phyloP scores from a whole-genome alignment of 2,888 invertebrate genomes.

The Drosophila borealis region DNA sequence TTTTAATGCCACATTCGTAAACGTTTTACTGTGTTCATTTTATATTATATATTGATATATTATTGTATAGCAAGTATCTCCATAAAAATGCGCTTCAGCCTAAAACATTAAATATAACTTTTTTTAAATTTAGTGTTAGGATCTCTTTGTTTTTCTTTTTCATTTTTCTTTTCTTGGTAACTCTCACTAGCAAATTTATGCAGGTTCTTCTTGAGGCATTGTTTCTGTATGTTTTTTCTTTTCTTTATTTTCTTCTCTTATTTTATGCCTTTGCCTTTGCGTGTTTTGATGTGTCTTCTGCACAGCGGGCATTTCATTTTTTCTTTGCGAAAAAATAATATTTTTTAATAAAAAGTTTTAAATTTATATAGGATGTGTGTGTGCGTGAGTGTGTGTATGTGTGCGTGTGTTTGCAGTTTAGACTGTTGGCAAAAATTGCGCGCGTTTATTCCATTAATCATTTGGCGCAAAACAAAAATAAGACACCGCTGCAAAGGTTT shows the following conservation, averaged over 20 bases:
- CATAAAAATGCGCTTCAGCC: too few relatives aligned
- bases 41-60: too few relatives aligned
- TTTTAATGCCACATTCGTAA: too few relatives aligned
- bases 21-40: too few relatives aligned
- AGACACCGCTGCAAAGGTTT: slow-evolving; percentile 44
- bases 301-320: slow-evolving; percentile 62
- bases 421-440: slow-evolving; percentile 54
- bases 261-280: slow-evolving; percentile 9
- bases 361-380: slow-evolving; percentile 20
- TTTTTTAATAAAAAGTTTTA: slow-evolving; percentile 50
- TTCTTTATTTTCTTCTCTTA: slow-evolving; percentile 12
- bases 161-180: background rate
- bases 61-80: too few relatives aligned
- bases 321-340: slow-evolving; percentile 57
- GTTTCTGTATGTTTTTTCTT: background rate
- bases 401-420: slow-evolving; percentile 21
- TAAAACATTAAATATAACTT: too few relatives aligned
- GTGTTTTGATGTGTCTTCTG: slow-evolving; percentile 25
- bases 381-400: background rate
- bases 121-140: too few relatives aligned
- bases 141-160: background rate
- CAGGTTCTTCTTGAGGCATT: background rate
- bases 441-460: slow-evolving; percentile 74
- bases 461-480: slow-evolving; percentile 43
- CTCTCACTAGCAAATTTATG: slow-evolving; percentile 1